Evolutionary conservation across 2,888 invertebrate species (phyloP).

Genomic region (Adineta ricciae): DNA sequence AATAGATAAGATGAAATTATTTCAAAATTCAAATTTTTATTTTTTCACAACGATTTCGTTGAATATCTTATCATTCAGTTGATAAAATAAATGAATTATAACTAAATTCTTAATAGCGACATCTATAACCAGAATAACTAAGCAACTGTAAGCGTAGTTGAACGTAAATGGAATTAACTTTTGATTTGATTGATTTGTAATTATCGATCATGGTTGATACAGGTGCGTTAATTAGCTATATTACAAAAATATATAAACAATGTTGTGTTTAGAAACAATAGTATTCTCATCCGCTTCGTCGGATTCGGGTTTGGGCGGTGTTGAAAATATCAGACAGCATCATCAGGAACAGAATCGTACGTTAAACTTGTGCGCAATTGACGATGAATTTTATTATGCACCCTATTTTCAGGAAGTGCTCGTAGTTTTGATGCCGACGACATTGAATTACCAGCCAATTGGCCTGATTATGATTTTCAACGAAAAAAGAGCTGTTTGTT

Average conservation of each 20-base stretch:
- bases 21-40: not conserved
- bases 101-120: not conserved
- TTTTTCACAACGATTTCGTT: not conserved
- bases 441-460: not conserved
- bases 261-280: not conserved
- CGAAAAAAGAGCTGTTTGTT: conserved; percentile 8
- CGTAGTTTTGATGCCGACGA: not conserved
- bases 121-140: not conserved
- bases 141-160: not conserved
- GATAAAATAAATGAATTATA: not conserved
- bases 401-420: not conserved
- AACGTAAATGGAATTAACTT: not conserved
- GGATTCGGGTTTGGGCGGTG: not conserved
- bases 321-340: not conserved
- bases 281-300: not conserved
- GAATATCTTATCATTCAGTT: not conserved
- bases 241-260: not conserved
- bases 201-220: not conserved
- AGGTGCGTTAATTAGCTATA: not conserved
- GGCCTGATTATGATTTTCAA: not conserved
- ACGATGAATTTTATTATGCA: too few relatives aligned
- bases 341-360: not conserved
- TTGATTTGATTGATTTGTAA: not conserved
- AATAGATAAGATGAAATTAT: not conserved
- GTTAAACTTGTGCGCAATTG: not conserved